These are phyloP conservation scores for Volucella inanis DNA, from an alignment of 2,888 invertebrate species.

Conservation along the genomic window DNA sequence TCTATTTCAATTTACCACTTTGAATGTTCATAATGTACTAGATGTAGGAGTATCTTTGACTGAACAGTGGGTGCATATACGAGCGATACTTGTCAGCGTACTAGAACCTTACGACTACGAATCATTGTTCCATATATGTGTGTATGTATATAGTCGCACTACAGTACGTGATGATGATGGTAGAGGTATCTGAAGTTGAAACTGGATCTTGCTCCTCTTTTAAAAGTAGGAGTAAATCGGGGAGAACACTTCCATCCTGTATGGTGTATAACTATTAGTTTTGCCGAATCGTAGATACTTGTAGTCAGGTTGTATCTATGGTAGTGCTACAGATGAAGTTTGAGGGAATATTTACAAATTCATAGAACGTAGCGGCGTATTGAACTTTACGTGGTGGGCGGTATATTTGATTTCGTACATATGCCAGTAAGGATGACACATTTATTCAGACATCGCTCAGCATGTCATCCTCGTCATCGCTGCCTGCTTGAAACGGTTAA, in stretches of 20 bases:
- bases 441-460: conserved; percentile 62
- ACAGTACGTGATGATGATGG: not conserved
- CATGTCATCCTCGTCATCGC: conserved; percentile 54
- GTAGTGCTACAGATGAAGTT: conserved; percentile 22
- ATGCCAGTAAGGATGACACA: conserved; percentile 47
- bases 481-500: conserved; percentile 51
- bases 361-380: conserved; percentile 52
- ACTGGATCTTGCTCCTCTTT: not conserved
- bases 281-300: conserved; percentile 25
- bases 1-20: conserved; percentile 64
- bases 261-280: conserved; percentile 29
- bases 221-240: conserved; percentile 37
- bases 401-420: conserved; percentile 54
- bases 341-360: conserved; percentile 65
- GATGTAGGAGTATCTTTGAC: too few species aligned
- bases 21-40: conserved; percentile 50
- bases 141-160: not conserved
- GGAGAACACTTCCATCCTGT: conserved; percentile 17
- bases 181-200: not conserved
- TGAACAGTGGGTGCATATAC: conserved; percentile 11
- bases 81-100: not conserved
- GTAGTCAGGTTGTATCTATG: too few species aligned
- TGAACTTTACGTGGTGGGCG: conserved; percentile 58
- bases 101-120: not conserved
- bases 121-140: conserved; percentile 5